Base-by-base conservation (phyloP, 2,113 vertebrate species). In the Myxocyprinus asiaticus region DNA sequence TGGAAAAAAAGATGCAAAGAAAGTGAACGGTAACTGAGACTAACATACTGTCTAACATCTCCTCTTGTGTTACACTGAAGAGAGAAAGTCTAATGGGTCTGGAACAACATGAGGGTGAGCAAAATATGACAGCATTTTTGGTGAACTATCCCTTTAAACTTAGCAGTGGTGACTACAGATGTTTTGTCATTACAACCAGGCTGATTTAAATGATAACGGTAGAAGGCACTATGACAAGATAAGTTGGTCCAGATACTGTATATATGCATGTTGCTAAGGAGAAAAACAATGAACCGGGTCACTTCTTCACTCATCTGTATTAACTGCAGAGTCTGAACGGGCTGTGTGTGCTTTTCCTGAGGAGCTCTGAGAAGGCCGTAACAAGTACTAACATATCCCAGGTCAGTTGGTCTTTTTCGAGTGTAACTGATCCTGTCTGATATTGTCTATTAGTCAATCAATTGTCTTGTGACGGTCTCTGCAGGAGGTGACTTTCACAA, bases 271-370 rank as follows among this genome's bases (percentile, higher is more conserved):
- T 78, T 78, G 81, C 76, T 77, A 73, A 67, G 81, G 76, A 43
- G 65, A 59, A 48, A 51, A 65, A 17, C 72, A 75, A 75, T 75
- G 71, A 59, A 72, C 15, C 48, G 5, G 33, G 10, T 59, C 64
- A 43, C 53, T 51, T 33, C 44, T 62, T 76, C 15, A 53, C 53
- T 67, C 7, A 44, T 14, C 66, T 58, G 5, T 76, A 10, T 48
- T 78, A 68, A 66, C 82, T 82, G 70, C 83, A 95, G 94, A 86
- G 87, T 55, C 80, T 94, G 67, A 87, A 84, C 53, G 94, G 93
- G 73, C 91, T 67, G 12, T 95, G 94, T 85, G 88, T 93, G 12
- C 95, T 94, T 91, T 95, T 95, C 80, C 84, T 94, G 69, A 92
- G 93, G 69, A 89, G 84, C 58, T 91, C 91, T 2, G 88, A 93